Conservation (phyloP, 2,113 vertebrate genomes). For the Chiloscyllium plagiosum region DNA sequence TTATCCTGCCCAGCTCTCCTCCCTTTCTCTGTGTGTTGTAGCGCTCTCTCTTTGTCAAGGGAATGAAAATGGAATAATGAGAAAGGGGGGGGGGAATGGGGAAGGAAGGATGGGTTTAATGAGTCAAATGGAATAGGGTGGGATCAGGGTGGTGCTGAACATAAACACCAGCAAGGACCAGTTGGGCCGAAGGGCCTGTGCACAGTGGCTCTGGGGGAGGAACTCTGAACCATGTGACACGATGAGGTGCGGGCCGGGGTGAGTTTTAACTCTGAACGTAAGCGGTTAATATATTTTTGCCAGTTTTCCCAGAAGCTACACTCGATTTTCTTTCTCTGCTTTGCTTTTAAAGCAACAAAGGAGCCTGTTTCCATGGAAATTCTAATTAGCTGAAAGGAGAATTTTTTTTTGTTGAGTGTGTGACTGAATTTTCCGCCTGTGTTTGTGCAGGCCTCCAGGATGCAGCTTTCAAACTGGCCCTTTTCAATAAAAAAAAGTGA, state of each 20-base stretch:
- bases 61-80: not conserved
- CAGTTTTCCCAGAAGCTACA: not conserved
- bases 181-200: not conserved
- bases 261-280: not conserved
- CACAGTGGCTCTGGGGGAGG: not conserved
- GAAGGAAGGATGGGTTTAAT: no score
- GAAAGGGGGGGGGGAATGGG: no score
- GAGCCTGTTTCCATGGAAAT: not conserved
- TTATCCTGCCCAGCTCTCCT: not conserved
- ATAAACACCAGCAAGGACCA: not conserved
- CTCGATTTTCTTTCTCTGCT: not conserved
- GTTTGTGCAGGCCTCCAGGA: not conserved
- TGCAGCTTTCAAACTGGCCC: not conserved
- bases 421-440: constrained; percentile 13
- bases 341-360: constrained; percentile 16
- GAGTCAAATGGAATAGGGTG: no score
- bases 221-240: not conserved
- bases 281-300: not conserved
- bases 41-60: not conserved
- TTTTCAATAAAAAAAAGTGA: constrained; percentile 15
- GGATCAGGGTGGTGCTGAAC: no score
- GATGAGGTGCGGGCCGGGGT: not conserved
- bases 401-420: not conserved
- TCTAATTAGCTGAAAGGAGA: constrained; percentile 13
- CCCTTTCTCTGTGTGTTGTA: no score